Conservation (phyloP, 2,113 vertebrate species). For the Copsychus sechellarum region DNA sequence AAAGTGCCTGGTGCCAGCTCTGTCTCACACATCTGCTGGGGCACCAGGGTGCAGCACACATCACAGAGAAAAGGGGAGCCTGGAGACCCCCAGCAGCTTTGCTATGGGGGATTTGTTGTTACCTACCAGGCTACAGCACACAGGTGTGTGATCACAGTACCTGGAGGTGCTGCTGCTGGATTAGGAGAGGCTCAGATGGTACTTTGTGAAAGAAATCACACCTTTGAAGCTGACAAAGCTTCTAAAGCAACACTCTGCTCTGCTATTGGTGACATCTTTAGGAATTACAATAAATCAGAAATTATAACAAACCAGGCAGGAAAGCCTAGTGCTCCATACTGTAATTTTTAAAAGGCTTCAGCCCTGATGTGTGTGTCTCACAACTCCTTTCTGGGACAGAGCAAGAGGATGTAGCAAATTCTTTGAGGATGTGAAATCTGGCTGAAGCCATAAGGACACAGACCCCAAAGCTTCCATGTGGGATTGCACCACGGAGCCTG, state of each 20-base stretch:
- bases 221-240: background rate
- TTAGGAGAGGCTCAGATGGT: no score
- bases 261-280: background rate
- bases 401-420: background rate
- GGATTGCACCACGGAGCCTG: background rate
- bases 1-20: background rate
- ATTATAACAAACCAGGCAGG: background rate
- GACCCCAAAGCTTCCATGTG: no score
- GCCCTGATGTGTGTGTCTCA: background rate
- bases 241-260: background rate
- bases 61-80: background rate
- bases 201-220: background rate
- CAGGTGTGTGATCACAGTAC: rapidly evolving
- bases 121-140: background rate
- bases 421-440: background rate
- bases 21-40: background rate
- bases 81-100: background rate
- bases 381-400: background rate
- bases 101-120: background rate
- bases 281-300: background rate
- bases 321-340: background rate
- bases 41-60: no score
- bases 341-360: background rate
- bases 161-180: background rate
- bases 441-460: background rate